Conservation (phyloP, 2,797 vertebrate genomes). For the Clarias laeviceps region DNA sequence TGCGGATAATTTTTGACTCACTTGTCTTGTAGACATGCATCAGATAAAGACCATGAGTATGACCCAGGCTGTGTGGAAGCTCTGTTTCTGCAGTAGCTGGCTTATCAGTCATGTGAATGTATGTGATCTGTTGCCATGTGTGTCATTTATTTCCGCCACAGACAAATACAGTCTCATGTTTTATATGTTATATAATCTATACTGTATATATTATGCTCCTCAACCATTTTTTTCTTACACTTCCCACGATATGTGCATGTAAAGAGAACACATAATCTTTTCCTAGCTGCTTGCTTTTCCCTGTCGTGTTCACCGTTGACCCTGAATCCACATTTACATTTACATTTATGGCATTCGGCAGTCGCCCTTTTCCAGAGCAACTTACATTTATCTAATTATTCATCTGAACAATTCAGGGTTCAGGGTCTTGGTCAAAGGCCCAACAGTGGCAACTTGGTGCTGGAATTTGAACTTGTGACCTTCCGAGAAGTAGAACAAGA, state of each 20-base stretch:
- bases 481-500: no score
- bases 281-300: neutral
- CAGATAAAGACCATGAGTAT: neutral
- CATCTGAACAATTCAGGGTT: no score
- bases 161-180: neutral
- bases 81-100: neutral
- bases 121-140: neutral
- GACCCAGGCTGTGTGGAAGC: neutral
- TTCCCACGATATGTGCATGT: neutral
- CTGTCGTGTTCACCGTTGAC: neutral
- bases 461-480: no score
- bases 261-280: neutral
- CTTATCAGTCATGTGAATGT: neutral
- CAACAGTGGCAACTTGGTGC: no score
- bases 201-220: neutral
- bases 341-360: no score
- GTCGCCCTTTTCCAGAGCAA: no score
- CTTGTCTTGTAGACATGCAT: neutral
- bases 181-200: no score
- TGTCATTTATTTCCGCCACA: neutral
- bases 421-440: no score
- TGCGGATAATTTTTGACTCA: no score
- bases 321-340: no score
- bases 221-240: neutral
- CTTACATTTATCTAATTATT: no score